Base-by-base conservation (phyloP, 2,888 invertebrate species). In the Conistra vaccinii region DNA sequence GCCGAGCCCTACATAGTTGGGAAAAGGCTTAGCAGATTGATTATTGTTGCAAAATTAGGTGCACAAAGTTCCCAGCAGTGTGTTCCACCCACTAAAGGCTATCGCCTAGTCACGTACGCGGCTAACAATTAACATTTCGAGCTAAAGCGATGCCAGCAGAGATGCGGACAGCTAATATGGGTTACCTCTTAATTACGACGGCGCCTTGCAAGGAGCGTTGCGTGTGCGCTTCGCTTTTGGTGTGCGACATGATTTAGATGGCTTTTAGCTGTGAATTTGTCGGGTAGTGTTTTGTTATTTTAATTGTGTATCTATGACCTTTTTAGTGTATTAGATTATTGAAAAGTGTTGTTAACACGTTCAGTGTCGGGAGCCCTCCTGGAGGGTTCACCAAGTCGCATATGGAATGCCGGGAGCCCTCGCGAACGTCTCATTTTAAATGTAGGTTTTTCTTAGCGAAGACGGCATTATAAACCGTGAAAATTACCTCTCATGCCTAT, bases 161-260 rank as follows among this genome's bases (percentile, higher is more conserved):
- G 89, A 89, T 88, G 86, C 75, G 69, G 48, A 32, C 83, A 61
- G 75, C 90, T 85, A 89, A 89, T 89, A 90, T 89, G 87, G 89
- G 74, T 79, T 76, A 87, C 80, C 79, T 78, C 89, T 89, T 89
- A 85, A 89, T 89, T 86, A 87, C 71, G 81, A 23, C 80, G 86
- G 85, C 62, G 71, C 83, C 89, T 82, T 89, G 81, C 69, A 80
- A 73, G 77, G 85, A 53, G 66, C 26, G 60, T 67, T 86, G 83
- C 85, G 79, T 86, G 79, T 61, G 42, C 48, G n/a, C 71, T 2
- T 67, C 73, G 82, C 65, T 69, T 86, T 83, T 77, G 81, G 84
- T 73, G 76, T 63, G 85, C 35, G 61, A 83, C 83, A 67, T 77
- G 86, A 86, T 80, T 87, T 80, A 83, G 67, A 69, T 73, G 82